Conservation (phyloP, 1,140 invertebrate genomes). For the Hylaeus volcanicus region DNA sequence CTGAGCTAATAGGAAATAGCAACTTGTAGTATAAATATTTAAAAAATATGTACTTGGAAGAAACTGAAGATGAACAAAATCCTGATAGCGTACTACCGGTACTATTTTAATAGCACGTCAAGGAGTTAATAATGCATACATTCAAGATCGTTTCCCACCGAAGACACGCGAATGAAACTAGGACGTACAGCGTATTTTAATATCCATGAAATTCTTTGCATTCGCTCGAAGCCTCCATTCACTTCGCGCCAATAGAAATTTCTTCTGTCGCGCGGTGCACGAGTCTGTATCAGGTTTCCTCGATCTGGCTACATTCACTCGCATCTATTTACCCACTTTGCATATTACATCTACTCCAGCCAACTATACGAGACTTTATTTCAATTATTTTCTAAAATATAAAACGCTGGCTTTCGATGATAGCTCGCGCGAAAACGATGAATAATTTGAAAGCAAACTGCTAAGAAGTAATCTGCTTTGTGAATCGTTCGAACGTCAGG, state of each 20-base stretch:
- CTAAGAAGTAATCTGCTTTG: not conserved
- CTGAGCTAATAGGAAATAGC: no score
- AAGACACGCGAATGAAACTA: constrained; percentile 5
- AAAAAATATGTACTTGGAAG: not conserved
- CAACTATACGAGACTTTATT: no score
- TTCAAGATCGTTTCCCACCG: constrained; percentile 20
- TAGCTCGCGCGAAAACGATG: no score
- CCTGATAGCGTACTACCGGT: not conserved
- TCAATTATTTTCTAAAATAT: no score
- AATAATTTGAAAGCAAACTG: not conserved
- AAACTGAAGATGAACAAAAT: not conserved
- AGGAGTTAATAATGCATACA: constrained; percentile 29
- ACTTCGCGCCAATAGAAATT: not conserved
- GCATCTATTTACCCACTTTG: not conserved
- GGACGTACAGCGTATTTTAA: constrained; percentile 14
- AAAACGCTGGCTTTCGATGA: no score
- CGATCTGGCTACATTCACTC: not conserved
- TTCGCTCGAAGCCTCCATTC: constrained; percentile 14
- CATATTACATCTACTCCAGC: no score
- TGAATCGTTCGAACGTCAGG: not conserved
- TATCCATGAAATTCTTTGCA: constrained; percentile 20
- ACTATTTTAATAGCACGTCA: constrained; percentile 34
- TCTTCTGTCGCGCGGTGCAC: not conserved
- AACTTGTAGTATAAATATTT: no score
- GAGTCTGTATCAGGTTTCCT: no score